Percentiles rank a stretch among this genome's conserved stretches.
These are phyloP conservation scores for Cairina moschata DNA, from an alignment of 2,113 vertebrate species.

Conservation along the genomic window DNA sequence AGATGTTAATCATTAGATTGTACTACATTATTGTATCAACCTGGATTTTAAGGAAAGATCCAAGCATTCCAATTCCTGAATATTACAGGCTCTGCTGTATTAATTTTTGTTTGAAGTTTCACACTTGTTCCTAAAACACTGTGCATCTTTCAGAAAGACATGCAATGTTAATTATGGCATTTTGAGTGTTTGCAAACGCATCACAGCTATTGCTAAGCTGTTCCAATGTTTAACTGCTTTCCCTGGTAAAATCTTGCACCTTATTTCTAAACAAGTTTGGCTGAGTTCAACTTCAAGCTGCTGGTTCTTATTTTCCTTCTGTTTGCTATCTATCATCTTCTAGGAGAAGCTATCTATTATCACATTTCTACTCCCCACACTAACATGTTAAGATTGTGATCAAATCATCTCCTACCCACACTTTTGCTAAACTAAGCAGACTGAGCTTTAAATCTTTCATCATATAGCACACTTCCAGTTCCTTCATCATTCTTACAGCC, in stretches of 20 bases:
- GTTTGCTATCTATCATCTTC: not conserved
- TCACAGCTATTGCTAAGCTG: not conserved
- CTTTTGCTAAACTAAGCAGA: not conserved
- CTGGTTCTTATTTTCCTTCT: not conserved
- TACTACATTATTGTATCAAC: not conserved
- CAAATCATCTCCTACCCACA: not conserved
- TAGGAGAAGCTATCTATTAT: not conserved
- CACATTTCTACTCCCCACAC: not conserved
- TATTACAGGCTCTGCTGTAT: not conserved
- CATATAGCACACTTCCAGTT: not conserved
- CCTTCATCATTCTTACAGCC: not conserved
- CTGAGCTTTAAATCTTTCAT: not conserved
- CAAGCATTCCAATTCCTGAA: not conserved
- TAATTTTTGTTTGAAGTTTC: not conserved
- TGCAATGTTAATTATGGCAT: not conserved
- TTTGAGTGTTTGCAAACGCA: not conserved
- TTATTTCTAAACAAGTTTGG: not conserved
- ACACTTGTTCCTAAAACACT: not conserved
- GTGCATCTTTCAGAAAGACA: not conserved
- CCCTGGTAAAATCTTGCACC: not conserved
- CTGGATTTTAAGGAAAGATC: not conserved
- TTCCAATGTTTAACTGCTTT: not conserved
- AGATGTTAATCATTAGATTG: not conserved
- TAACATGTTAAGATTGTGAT: not conserved
- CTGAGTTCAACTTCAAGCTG: not conserved